These are phyloP conservation scores for Scaptomyza graminum DNA, from an alignment of 1,140 invertebrate genomes.

Conservation along the genomic window DNA sequence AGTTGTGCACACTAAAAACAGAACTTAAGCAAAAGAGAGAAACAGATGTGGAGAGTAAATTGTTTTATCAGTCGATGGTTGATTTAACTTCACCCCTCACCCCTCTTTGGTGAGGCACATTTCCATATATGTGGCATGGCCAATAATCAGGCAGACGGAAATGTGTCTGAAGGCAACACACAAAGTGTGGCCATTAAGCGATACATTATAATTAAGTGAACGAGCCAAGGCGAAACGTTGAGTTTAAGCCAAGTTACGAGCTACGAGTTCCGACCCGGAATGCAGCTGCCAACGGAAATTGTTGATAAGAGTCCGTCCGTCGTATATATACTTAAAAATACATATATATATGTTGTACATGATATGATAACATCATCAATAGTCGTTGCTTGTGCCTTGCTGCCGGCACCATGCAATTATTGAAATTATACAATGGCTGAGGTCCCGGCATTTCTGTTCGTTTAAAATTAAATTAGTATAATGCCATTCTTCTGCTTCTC, in stretches of 20 bases:
- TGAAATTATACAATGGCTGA: slow-evolving; percentile 62
- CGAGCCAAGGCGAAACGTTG: slow-evolving; percentile 38
- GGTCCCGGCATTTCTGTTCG: slow-evolving; percentile 60
- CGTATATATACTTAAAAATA: too few relatives aligned
- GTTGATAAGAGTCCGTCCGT: slow-evolving; percentile 59
- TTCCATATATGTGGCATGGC: slow-evolving; percentile 17
- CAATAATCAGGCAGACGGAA: slow-evolving; percentile 47
- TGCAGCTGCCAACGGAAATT: slow-evolving; percentile 73
- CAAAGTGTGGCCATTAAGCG: slow-evolving; percentile 71
- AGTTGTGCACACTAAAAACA: slow-evolving; percentile 25
- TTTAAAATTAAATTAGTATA: slow-evolving; percentile 80
- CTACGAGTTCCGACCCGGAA: slow-evolving; percentile 2
- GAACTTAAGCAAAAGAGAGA: too few relatives aligned
- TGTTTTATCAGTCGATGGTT: slow-evolving; percentile 72
- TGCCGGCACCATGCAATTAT: slow-evolving; percentile 64
- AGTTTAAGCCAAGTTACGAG: not conserved
- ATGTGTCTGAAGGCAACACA: slow-evolving; percentile 35
- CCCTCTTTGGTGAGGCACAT: not conserved
- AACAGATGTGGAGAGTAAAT: slow-evolving; percentile 54
- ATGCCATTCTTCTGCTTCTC: slow-evolving; percentile 39
- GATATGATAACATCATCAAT: slow-evolving; percentile 77
- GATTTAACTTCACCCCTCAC: slow-evolving; percentile 5
- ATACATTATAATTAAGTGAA: slow-evolving; percentile 73
- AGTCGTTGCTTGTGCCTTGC: slow-evolving; percentile 32
- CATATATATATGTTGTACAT: not conserved